phyloP scores from a whole-genome alignment of 2,113 vertebrate genomes.

The Chinchilla lanigera region DNA sequence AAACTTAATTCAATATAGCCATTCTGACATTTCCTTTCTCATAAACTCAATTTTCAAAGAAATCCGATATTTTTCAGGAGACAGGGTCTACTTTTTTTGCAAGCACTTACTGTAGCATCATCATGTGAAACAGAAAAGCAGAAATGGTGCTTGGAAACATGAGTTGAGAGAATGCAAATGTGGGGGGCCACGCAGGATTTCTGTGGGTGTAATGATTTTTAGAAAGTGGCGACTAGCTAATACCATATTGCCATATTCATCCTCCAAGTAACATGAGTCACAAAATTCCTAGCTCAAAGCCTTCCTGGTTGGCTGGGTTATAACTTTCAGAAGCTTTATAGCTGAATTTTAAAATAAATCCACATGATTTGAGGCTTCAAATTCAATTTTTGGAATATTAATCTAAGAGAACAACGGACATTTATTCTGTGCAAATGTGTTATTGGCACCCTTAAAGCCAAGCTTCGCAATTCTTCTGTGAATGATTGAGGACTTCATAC shows the following conservation, averaged over 20 bases:
- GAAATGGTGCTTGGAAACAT: background rate
- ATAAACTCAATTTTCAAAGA: constrained; percentile 54
- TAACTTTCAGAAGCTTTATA: constrained; percentile 56
- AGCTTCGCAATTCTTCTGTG: constrained; percentile 25
- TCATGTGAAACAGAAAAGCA: background rate
- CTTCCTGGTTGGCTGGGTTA: constrained; percentile 33
- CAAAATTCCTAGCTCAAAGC: constrained; percentile 51
- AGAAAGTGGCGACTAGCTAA: constrained; percentile 57
- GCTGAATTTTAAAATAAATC: constrained; percentile 75
- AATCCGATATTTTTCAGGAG: background rate
- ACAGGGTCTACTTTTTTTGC: background rate
- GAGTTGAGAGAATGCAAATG: background rate
- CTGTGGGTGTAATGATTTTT: constrained; percentile 28
- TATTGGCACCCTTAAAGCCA: constrained; percentile 17
- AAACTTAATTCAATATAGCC: constrained; percentile 44
- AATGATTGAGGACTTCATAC: constrained; percentile 42
- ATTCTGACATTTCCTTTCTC: constrained; percentile 31
- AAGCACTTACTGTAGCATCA: background rate
- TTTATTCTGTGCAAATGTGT: constrained; percentile 61
- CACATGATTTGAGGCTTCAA: constrained; percentile 55
- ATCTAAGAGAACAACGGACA: constrained; percentile 63
- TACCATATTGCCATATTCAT: constrained; percentile 61
- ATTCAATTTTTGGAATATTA: constrained; percentile 63
- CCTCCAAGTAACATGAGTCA: background rate
- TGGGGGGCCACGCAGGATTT: constrained; percentile 8